Base-by-base conservation (phyloP, 2,113 vertebrate species). In the Mesocricetus auratus region DNA sequence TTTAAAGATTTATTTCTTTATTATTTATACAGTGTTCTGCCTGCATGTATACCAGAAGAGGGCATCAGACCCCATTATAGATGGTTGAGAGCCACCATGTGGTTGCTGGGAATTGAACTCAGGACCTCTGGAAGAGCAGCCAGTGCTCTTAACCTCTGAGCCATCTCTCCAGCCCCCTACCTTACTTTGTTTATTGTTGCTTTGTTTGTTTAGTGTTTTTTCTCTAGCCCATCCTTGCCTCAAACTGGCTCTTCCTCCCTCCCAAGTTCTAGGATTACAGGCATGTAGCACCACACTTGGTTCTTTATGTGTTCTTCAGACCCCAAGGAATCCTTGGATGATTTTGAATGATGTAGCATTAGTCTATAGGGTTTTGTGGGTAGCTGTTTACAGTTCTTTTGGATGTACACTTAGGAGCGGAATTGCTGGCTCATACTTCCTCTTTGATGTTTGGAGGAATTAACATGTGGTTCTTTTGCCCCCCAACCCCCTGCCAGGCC, bases 401-500 rank as follows among this genome's bases (percentile, higher is more conserved):
- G 47, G 69, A 29, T n/a, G 0, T 10, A 19, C 75, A 13, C 36
- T 45, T 71, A 19, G 45, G 58, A 86, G 24, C 26, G 64, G 31
- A 77, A 5, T 60, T 39, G 9, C 83, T 53, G 73, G 69, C 62
- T 95, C 36, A 8, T 7, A 21, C 16, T 81, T 19, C 42, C 0
- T 78, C 58, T 81, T 47, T 83, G 73, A 19, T 50, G 11, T 83
- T 73, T 71, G 58, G 69, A 60, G 33, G 39, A n/a, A 29, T 45
- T 47, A 33, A 58, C 39, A 12, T 47, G n/a, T 88, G 62, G 45
- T 81, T 90, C 58, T 94, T 77, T 86, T 42, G 75, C 31, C 33
- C 92, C 75, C 50, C 0, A 11, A 22, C 0, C 7, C 50, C 50
- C 10, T 42, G 4, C 86, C 97, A 99, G 99, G 99, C 99, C 82